Evolutionary conservation across 2,797 vertebrate genomes (phyloP).

Genomic region (Liasis olivaceus): DNA sequence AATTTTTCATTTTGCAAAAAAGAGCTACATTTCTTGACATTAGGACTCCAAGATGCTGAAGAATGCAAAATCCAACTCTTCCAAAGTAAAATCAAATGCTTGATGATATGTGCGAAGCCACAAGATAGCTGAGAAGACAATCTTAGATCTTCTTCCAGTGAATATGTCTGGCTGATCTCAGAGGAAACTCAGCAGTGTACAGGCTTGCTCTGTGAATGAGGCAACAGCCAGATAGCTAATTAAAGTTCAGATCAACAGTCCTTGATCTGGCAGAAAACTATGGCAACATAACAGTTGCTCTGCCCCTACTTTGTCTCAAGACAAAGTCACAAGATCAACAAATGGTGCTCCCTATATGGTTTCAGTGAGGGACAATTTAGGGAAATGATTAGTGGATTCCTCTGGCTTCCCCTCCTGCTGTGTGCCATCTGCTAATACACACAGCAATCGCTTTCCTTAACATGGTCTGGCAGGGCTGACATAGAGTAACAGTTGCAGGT

Average conservation of each 20-base stretch:
- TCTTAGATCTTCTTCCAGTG: background rate
- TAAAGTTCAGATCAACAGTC: no score
- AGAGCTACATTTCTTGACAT: background rate
- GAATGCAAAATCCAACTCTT: background rate
- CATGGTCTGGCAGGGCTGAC: no score
- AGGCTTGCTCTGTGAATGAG: background rate
- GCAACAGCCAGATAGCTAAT: background rate
- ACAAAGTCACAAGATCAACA: no score
- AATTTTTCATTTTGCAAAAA: background rate
- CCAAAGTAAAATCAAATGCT: background rate
- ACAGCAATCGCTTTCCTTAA: no score
- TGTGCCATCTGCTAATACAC: no score
- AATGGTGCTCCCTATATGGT: background rate
- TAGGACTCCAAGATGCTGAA: background rate
- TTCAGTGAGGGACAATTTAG: background rate
- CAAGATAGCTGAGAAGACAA: background rate
- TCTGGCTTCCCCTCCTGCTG: no score
- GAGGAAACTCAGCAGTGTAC: background rate
- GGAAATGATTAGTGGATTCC: no score
- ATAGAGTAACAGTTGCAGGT: no score
- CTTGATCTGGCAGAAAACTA: no score
- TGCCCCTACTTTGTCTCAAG: no score
- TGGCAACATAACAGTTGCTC: no score
- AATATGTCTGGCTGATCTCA: background rate
- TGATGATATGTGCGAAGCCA: background rate